phyloP scores from a whole-genome alignment of 2,888 invertebrate species.

The Cephus pulcher region DNA sequence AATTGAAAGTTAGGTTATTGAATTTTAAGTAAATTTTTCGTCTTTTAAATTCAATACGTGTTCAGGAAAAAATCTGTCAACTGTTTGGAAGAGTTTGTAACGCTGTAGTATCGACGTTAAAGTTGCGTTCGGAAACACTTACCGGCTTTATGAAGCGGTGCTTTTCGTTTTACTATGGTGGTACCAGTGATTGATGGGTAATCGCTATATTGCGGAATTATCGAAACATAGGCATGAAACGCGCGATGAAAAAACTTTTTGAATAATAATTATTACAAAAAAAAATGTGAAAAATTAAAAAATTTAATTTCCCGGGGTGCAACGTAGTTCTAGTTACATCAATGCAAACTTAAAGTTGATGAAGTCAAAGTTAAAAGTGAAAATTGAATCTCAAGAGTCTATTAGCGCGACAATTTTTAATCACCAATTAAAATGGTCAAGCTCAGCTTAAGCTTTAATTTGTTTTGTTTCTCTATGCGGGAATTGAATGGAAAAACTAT shows the following conservation, averaged over 20 bases:
- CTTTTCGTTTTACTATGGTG: not conserved
- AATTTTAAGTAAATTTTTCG: not conserved
- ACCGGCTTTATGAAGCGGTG: not conserved
- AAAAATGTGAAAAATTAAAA: not conserved
- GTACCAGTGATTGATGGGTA: not conserved
- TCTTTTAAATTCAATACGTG: not conserved
- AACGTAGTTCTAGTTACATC: not conserved
- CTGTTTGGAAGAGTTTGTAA: not conserved
- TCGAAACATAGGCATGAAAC: not conserved
- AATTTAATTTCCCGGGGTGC: not conserved
- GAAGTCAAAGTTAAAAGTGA: not conserved
- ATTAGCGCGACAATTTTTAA: not conserved
- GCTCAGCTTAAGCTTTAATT: not conserved
- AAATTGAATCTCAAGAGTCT: not conserved
- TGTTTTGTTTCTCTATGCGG: not conserved
- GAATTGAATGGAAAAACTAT: not conserved
- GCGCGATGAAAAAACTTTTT: not conserved
- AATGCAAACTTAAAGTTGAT: not conserved
- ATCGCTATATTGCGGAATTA: not conserved
- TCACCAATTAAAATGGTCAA: too few relatives aligned
- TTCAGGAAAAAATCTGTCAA: not conserved
- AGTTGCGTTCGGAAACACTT: not conserved
- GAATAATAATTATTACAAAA: not conserved
- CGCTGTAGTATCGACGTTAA: not conserved
- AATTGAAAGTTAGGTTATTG: not conserved